Percentiles rank a stretch among this genome's conserved stretches.
These are phyloP conservation scores for Drosophila helvetica DNA, from an alignment of 2,888 invertebrate genomes.

Conservation along the genomic window DNA sequence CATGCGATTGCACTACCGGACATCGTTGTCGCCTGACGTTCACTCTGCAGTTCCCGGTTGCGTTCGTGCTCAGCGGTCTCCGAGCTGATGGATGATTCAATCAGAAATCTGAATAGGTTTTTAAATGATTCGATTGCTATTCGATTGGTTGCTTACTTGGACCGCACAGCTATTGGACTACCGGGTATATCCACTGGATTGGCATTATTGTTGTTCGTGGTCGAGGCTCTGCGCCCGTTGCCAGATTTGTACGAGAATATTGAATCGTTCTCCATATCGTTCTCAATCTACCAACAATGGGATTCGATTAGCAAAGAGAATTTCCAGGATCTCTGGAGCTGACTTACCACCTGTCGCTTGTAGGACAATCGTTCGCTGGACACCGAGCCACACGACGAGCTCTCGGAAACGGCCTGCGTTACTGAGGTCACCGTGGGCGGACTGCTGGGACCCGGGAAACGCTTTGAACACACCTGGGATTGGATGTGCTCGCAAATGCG, in stretches of 20 bases:
- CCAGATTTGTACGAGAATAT: conserved; percentile 84
- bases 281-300: conserved; percentile 81
- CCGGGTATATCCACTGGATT: conserved; percentile 81
- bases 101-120: not conserved
- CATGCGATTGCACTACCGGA: conserved; percentile 85
- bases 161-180: conserved; percentile 84
- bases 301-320: not conserved
- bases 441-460: conserved; percentile 84
- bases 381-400: conserved; percentile 84
- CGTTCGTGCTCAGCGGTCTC: conserved; percentile 84
- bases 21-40: conserved; percentile 84
- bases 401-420: conserved; percentile 84
- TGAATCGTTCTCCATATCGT: conserved; percentile 83
- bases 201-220: conserved; percentile 84
- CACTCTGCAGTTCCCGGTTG: conserved; percentile 83
- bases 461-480: conserved; percentile 88
- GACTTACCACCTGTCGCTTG: conserved; percentile 82
- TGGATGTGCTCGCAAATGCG: conserved; percentile 98
- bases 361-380: conserved; percentile 84
- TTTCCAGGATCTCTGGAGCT: too few species aligned
- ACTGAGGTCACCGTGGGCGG: conserved; percentile 83
- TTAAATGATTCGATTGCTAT: not conserved
- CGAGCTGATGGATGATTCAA: conserved; percentile 68
- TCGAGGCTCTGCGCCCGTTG: conserved; percentile 83
- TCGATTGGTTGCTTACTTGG: conserved; percentile 78